Percentiles rank a stretch among this genome's conserved stretches.
phyloP scores from a whole-genome alignment of 2,888 invertebrate genomes.

The Polylopha cassiicola region DNA sequence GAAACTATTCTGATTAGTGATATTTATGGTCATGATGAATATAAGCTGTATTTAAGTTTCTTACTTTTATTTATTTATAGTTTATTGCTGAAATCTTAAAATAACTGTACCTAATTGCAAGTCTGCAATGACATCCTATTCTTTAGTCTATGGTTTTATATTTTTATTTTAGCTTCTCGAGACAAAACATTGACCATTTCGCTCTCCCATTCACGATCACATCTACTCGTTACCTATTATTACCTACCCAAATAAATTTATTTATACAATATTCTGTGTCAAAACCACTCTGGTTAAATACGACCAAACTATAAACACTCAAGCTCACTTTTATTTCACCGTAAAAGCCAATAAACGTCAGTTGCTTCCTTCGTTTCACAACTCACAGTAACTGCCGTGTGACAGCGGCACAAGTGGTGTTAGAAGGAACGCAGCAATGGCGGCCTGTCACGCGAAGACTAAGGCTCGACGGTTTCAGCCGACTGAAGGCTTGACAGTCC shows the following conservation, averaged over 20 bases:
- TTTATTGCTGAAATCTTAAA: too few species aligned
- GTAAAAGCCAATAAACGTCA: conserved; percentile 70
- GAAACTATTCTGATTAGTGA: conserved; percentile 34
- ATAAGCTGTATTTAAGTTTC: conserved; percentile 27
- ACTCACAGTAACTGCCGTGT: conserved; percentile 63
- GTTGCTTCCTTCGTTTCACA: conserved; percentile 61
- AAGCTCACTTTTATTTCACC: conserved; percentile 59
- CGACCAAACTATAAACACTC: conserved; percentile 56
- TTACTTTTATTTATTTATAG: too few species aligned
- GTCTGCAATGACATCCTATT: too few species aligned
- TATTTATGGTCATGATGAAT: conserved; percentile 37
- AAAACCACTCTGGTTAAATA: conserved; percentile 30
- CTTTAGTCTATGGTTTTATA: too few species aligned
- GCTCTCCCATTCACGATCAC: too few species aligned
- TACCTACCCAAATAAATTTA: too few species aligned
- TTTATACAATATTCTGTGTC: too few species aligned
- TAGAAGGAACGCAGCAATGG: conserved; percentile 63
- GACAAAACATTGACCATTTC: too few species aligned
- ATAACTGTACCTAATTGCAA: too few species aligned
- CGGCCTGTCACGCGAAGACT: conserved; percentile 58
- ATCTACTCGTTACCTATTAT: too few species aligned
- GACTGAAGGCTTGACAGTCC: conserved; percentile 27
- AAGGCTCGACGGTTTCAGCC: conserved; percentile 39
- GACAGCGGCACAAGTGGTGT: conserved; percentile 73
- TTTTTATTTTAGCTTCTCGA: too few species aligned